Base-by-base conservation (phyloP, 2,113 vertebrate genomes). In the Podarcis raffonei region DNA sequence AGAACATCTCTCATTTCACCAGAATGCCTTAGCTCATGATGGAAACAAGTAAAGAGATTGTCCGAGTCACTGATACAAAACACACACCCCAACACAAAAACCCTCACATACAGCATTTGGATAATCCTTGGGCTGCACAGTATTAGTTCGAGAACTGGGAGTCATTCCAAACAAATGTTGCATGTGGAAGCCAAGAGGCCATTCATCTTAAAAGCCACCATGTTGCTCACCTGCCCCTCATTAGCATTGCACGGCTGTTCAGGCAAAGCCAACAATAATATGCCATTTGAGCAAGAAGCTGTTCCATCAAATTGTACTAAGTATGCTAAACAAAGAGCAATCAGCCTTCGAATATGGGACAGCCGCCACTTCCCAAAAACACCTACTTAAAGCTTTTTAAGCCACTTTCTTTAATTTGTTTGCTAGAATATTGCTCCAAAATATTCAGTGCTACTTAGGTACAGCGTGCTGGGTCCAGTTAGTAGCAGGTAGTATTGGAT, bases 151-250 rank as follows among this genome's bases (percentile, higher is more conserved):
- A 92, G 88, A 91, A 48, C 72, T 0, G 0, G 84, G 89, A 94
- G 87, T 90, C 86, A 35, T 92, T 94, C 90, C 94, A 93, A 87
- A 1, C 68, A 79, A 94, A 90, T 83, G 68, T 78, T 91, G 92
- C 81, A 90, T 59, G 87, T 18, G 92, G 75, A 88, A 93, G 78
- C 89, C 59, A 93, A 9, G 39, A 90, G 91, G 87, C 72, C 84
- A 78, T 92, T 89, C 86, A 86, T 91, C 81, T 92, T 86, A 82
- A 89, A 88, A 92, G 89, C 81, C 6, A 0, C 79, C 81, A 88
- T 25, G 32, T 25, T 93, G 90, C 78, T 90, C 88, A 85, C 90
- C 85, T 94, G 88, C 77, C 84, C 72, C 83, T 90, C 6, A 0
- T 84, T 88, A 89, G 75, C 69, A 84, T 0, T 0, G 18, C 81